A percentile compares a stretch with the other conserved stretches of the same genome.
phyloP scores from a whole-genome alignment of 2,797 vertebrate species.

The Parotocinclus haroldoi region DNA sequence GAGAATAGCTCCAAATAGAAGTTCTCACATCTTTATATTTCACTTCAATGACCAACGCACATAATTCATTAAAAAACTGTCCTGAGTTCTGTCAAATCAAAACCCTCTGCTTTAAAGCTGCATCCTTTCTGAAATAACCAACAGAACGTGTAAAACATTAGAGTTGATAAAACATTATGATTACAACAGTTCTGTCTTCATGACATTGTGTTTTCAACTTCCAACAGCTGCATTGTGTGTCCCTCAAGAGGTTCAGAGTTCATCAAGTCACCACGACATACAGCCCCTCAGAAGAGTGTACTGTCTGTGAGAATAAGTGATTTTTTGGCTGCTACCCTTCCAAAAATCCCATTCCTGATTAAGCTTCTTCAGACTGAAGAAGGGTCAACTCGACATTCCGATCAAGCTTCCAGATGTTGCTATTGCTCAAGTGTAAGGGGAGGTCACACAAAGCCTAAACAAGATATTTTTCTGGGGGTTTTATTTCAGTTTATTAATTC shows the following conservation, averaged over 20 bases:
- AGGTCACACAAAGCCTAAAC: too few relatives aligned
- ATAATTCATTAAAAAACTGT: not conserved
- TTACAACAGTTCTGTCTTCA: not conserved
- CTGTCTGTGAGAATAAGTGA: too few relatives aligned
- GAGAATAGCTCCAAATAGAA: constrained; percentile 12
- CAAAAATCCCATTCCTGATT: too few relatives aligned
- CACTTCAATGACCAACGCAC: not conserved
- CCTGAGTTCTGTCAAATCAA: not conserved
- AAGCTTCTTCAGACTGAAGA: too few relatives aligned
- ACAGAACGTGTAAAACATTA: not conserved
- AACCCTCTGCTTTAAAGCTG: not conserved
- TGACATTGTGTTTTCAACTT: constrained; percentile 2
- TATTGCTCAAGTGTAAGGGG: too few relatives aligned
- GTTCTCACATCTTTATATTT: constrained; percentile 11
- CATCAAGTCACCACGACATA: constrained; percentile 30
- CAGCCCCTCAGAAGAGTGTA: constrained; percentile 22
- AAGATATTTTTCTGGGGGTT: too few relatives aligned
- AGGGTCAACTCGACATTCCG: too few relatives aligned
- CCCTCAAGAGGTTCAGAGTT: constrained; percentile 23
- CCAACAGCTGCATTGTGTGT: constrained; percentile 37
- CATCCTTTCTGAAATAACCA: not conserved
- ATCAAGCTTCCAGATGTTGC: too few relatives aligned
- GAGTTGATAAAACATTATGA: not conserved
- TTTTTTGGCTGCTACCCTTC: too few relatives aligned
- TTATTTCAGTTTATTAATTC: too few relatives aligned